Percentiles rank a stretch among this genome's conserved stretches.
Conservation (phyloP, 2,888 invertebrate species). For the Agrochola macilenta region DNA sequence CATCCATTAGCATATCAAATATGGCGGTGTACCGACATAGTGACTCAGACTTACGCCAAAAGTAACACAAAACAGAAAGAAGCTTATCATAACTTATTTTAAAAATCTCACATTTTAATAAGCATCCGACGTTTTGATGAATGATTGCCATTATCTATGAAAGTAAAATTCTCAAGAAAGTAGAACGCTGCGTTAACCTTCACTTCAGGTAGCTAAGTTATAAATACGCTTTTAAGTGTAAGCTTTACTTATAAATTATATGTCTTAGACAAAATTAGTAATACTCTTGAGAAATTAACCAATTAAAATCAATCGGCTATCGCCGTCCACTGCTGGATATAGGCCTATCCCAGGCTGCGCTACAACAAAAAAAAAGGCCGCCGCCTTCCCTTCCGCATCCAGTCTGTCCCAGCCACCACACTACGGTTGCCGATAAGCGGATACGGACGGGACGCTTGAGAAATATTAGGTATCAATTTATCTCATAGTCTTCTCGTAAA, state of each 20-base stretch:
- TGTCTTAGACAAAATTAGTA: not conserved
- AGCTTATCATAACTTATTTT: constrained; percentile 22
- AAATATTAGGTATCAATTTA: not conserved
- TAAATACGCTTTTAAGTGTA: not conserved
- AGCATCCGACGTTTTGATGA: constrained; percentile 46
- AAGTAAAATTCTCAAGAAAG: constrained; percentile 27
- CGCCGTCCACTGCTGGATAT: too few species aligned
- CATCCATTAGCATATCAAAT: not conserved
- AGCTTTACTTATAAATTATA: not conserved
- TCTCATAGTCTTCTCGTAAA: not conserved
- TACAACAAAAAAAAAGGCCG: too few species aligned
- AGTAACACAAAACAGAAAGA: constrained; percentile 34
- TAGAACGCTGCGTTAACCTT: constrained; percentile 25
- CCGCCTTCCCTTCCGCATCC: not conserved
- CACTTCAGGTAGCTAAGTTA: constrained; percentile 5
- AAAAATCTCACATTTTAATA: constrained; percentile 35
- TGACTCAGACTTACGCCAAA: not conserved
- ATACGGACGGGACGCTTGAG: not conserved
- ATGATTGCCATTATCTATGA: constrained; percentile 23
- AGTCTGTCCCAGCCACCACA: not conserved
- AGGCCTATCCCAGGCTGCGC: not conserved
- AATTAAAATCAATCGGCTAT: not conserved
- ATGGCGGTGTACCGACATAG: not conserved
- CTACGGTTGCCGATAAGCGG: not conserved
- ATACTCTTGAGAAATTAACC: not conserved